Conservation (phyloP, 2,888 invertebrate genomes). For the Xylocampa areola region DNA sequence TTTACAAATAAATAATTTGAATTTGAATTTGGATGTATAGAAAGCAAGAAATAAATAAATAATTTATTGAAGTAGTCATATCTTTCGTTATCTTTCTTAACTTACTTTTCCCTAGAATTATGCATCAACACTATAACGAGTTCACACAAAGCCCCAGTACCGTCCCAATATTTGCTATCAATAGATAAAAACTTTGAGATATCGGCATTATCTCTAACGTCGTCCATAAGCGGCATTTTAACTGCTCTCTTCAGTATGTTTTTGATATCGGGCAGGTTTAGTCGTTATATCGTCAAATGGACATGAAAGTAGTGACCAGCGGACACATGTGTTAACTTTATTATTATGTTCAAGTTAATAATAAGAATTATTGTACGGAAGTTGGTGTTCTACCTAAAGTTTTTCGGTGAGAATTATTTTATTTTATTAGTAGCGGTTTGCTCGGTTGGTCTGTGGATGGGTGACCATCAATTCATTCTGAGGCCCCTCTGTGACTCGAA, state of each 20-base stretch:
- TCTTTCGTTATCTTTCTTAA: too few relatives aligned
- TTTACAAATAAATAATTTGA: too few relatives aligned
- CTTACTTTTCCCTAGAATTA: too few relatives aligned
- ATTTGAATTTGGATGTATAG: too few relatives aligned
- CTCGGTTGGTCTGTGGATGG: too few relatives aligned
- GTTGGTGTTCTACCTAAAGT: conserved; percentile 13
- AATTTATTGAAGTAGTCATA: too few relatives aligned
- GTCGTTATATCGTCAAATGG: conserved; percentile 31
- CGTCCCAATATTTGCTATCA: conserved; percentile 27
- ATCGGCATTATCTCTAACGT: conserved; percentile 30
- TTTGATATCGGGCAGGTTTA: background rate
- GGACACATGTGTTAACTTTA: background rate
- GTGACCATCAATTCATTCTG: too few relatives aligned
- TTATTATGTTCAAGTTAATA: conserved; percentile 29
- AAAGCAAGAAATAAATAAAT: too few relatives aligned
- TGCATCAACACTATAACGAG: too few relatives aligned
- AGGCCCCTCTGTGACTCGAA: too few relatives aligned
- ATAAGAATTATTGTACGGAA: conserved; percentile 32
- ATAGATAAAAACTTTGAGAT: conserved; percentile 33
- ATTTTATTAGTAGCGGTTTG: background rate
- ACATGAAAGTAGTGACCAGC: background rate
- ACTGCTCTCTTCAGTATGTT: conserved; percentile 19
- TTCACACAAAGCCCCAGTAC: background rate
- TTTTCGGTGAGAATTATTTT: conserved; percentile 29
- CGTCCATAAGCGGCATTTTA: conserved; percentile 39